phyloP scores from a whole-genome alignment of 2,113 vertebrate species.

The Strix uralensis region DNA sequence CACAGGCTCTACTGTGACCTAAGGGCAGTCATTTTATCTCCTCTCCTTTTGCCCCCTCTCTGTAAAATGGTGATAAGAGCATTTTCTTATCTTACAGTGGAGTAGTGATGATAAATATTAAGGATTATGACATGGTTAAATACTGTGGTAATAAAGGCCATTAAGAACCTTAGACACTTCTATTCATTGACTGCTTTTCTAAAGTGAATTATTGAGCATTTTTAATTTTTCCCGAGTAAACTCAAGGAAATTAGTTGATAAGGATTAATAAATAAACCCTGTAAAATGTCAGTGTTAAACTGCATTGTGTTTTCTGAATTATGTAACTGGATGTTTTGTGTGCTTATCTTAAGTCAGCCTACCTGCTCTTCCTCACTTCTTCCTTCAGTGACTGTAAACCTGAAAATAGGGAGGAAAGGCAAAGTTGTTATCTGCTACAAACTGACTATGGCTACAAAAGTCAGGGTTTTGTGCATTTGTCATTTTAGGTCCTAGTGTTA shows the following conservation, averaged over 20 bases:
- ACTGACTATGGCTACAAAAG: background rate
- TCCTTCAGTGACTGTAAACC: background rate
- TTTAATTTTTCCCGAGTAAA: background rate
- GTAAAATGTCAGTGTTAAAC: background rate
- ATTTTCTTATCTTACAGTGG: constrained; percentile 6
- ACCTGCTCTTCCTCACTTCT: background rate
- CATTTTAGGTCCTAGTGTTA: background rate
- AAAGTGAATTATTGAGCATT: background rate
- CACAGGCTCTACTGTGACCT: background rate
- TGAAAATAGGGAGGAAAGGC: background rate
- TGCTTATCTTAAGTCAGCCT: background rate
- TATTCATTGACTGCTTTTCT: background rate
- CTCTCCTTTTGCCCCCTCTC: background rate
- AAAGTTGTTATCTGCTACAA: background rate
- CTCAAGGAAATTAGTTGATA: background rate
- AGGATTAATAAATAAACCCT: background rate
- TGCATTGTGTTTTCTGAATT: background rate
- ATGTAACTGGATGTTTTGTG: background rate
- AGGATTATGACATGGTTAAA: background rate
- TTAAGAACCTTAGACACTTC: background rate
- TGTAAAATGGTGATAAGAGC: constrained; percentile 41
- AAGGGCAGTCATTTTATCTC: background rate
- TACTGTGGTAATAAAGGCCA: background rate
- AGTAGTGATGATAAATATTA: background rate
- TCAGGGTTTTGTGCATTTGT: background rate